Conservation (phyloP, 2,113 vertebrate species). For the Embiotoca jacksoni region DNA sequence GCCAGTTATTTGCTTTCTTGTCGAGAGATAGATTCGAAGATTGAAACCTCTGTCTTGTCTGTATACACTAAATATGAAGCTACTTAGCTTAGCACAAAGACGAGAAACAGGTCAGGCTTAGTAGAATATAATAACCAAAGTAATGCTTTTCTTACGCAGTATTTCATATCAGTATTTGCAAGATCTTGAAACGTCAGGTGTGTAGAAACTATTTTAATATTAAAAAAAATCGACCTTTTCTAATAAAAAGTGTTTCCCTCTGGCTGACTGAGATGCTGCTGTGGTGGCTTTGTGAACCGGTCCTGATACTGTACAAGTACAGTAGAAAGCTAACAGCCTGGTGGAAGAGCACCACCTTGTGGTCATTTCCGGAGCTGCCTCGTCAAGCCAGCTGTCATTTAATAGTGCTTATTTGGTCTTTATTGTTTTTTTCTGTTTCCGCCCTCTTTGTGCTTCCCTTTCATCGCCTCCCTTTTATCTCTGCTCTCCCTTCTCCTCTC, state of each 20-base stretch:
- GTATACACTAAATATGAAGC: not conserved
- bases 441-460: conserved; percentile 2
- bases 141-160: not conserved
- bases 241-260: not conserved
- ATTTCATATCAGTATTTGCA: not conserved
- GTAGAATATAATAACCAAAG: not conserved
- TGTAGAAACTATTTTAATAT: not conserved
- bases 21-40: too few relatives aligned
- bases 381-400: not conserved
- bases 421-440: not conserved
- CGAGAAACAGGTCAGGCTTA: not conserved
- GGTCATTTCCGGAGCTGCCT: not conserved
- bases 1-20: too few relatives aligned
- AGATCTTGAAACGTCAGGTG: not conserved
- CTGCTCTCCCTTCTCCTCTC: not conserved
- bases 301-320: too few relatives aligned
- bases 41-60: too few relatives aligned
- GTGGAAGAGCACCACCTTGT: conserved; percentile 24
- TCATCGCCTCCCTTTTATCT: conserved; percentile 39
- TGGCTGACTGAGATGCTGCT: not conserved
- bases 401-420: conserved; percentile 2
- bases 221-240: not conserved
- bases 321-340: not conserved
- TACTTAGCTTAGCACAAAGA: not conserved
- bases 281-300: not conserved